phyloP scores from a whole-genome alignment of 2,797 vertebrate species.

The Falco concolor region DNA sequence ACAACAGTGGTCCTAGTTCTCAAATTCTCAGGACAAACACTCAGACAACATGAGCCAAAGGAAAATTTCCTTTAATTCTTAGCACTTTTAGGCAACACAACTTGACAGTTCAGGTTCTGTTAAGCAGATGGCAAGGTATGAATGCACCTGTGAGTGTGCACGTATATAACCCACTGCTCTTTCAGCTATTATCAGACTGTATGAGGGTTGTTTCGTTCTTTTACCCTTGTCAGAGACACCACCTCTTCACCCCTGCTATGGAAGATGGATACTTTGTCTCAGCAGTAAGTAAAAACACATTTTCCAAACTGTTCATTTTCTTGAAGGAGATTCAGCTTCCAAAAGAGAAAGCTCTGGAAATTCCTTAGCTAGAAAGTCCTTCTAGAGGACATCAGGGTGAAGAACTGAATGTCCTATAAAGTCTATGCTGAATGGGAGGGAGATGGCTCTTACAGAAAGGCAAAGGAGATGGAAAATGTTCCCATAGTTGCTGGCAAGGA shows the following conservation, averaged over 20 bases:
- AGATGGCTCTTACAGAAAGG: constrained; percentile 16
- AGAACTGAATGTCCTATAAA: background rate
- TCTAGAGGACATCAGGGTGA: background rate
- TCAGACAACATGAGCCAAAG: background rate
- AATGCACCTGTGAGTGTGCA: background rate
- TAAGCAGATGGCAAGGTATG: background rate
- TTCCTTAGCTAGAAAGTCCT: background rate
- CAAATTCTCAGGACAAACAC: constrained; percentile 26
- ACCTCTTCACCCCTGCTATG: background rate
- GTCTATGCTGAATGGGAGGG: background rate
- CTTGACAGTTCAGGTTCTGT: constrained; percentile 1
- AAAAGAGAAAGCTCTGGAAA: background rate
- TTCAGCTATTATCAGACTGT: background rate
- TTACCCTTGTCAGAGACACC: background rate
- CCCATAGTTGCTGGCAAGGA: constrained; percentile 26
- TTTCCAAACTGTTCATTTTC: background rate
- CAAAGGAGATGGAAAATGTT: constrained; percentile 49
- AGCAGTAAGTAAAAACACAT: background rate
- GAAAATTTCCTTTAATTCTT: background rate
- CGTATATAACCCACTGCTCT: background rate
- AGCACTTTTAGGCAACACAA: background rate
- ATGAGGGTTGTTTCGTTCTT: background rate
- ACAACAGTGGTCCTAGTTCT: background rate
- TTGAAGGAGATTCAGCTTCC: background rate
- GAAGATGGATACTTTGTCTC: background rate